Evolutionary conservation across 2,797 vertebrate genomes (phyloP), one percentile per base, ranked within the genome.

Genomic region (Typhlichthys eigenmanni): DNA sequence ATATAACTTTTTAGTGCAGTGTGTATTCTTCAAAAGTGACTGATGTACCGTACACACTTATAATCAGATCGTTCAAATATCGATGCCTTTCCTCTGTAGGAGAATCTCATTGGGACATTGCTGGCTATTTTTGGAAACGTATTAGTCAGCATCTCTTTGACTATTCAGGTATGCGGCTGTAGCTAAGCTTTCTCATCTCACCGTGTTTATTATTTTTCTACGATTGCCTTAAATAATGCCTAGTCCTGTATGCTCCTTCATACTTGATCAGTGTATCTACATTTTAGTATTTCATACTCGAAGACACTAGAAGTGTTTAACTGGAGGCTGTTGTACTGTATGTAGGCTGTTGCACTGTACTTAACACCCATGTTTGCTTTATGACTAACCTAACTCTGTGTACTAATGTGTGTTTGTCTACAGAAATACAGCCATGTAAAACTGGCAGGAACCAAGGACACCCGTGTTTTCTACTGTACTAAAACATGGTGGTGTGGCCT

Each of bases 401-500:
- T 38, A 38, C 38, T 64, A 29, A 34, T 59, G 16, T 61, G 46
- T 24, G 16, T 24, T 71, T 49, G 8, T 56, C 58, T 71, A 0
- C 82, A 99, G 97, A 99, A 99, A 82, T 95, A 95, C 82, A 95
- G 95, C 79, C 96, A 99, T 73, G 90, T 98, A 88, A 88, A 87
- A 0, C 82, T 97, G 47, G 93, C 92, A 1, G 94, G 93, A 57
- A 87, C 90, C 56, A 98, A 98, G 78, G 97, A 98, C 72, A 87
- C 85, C 0, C 92, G 95, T 19, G 85, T 89, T n/a, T 98, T 96
- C 85, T 98, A 97, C 88, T 89, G 76, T 69, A 96, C 96, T 47
- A 98, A 97, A 85, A 97, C 94, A 0, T 99, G 97, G 96, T 99
- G 97, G 96, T 92, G 82, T 49, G 96, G 97, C 1, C 90, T 98